Conservation (phyloP, 2,888 invertebrate species). For the Microplitis deprimator region DNA sequence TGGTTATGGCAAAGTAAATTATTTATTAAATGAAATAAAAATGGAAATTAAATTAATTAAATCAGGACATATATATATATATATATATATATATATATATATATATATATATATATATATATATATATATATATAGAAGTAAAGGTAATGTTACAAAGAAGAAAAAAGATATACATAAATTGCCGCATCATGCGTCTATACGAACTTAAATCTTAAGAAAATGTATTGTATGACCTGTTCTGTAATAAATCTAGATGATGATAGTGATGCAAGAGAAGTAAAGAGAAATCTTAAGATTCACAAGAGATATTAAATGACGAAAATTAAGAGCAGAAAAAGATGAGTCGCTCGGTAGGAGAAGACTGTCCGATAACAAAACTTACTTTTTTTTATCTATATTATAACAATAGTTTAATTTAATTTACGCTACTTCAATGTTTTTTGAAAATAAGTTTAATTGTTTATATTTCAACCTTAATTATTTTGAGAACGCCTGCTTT, state of each 20-base stretch:
- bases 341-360: neutral
- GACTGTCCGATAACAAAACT: constrained; percentile 38
- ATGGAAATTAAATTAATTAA: constrained; percentile 8
- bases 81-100: neutral
- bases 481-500: constrained; percentile 2
- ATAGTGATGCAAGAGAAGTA: constrained; percentile 23
- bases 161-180: constrained; percentile 56
- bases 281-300: constrained; percentile 11
- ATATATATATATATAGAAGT: neutral
- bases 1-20: constrained; percentile 11
- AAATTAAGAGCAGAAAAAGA: constrained; percentile 34
- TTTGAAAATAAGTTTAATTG: neutral
- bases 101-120: neutral
- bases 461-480: neutral
- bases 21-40: constrained; percentile 11
- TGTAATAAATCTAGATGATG: constrained; percentile 26
- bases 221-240: constrained; percentile 2
- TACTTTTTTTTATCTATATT: constrained; percentile 4
- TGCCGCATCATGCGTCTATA: constrained; percentile 68
- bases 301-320: constrained; percentile 2
- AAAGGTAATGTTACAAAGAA: constrained; percentile 19
- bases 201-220: constrained; percentile 46
- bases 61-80: neutral
- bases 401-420: neutral
- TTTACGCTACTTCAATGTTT: neutral